Evolutionary conservation across 2,888 invertebrate genomes (phyloP).

Genomic region (Lucinisca nassula): DNA sequence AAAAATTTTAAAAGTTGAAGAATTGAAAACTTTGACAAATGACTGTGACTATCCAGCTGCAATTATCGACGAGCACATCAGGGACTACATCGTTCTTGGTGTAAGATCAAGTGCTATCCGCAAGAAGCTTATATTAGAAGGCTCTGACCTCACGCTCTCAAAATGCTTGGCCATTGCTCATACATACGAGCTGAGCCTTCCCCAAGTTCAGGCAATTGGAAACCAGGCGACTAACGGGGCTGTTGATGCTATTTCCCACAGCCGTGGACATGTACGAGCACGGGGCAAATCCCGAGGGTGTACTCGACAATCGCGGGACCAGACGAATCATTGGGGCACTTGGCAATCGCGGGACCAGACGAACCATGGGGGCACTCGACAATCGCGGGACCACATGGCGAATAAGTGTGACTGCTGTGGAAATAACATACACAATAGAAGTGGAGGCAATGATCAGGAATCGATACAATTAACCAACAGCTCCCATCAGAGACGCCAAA

Average conservation of each 20-base stretch:
- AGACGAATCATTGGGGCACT: background rate
- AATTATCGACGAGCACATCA: background rate
- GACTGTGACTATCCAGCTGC: background rate
- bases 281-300: background rate
- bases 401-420: background rate
- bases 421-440: no score
- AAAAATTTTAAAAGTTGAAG: no score
- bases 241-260: background rate
- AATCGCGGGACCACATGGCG: background rate
- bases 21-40: background rate
- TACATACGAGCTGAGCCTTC: slow-evolving; percentile 1
- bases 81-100: slow-evolving; percentile 15
- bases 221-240: background rate
- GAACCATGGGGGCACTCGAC: background rate
- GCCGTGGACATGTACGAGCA: background rate
- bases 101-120: background rate
- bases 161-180: slow-evolving; percentile 13
- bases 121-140: slow-evolving; percentile 24
- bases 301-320: background rate
- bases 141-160: slow-evolving; percentile 7
- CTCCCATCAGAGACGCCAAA: no score
- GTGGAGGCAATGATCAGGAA: no score
- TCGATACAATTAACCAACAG: no score
- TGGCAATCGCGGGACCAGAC: background rate
- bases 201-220: slow-evolving; percentile 9